A percentile compares a stretch with the other conserved stretches of the same genome.
These are phyloP conservation scores for Eciton burchellii DNA, from an alignment of 1,140 invertebrate species.

Conservation along the genomic window DNA sequence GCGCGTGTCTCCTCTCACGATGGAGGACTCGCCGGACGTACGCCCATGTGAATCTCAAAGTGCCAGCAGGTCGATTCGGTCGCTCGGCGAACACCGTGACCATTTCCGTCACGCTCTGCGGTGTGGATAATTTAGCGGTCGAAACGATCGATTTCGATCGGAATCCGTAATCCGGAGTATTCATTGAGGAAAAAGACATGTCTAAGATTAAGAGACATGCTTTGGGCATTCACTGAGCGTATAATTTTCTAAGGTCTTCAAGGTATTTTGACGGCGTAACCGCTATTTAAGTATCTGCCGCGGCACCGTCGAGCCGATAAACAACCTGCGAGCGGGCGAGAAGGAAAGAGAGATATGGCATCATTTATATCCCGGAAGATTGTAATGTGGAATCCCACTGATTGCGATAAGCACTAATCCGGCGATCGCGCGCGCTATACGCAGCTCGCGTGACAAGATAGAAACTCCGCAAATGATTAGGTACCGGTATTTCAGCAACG, in stretches of 20 bases:
- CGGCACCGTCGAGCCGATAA: constrained; percentile 6
- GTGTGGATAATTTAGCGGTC: neutral
- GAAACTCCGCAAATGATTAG: constrained; percentile 2
- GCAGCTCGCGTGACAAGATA: constrained; percentile 14
- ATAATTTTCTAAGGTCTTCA: too few relatives aligned
- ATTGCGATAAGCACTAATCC: constrained; percentile 8
- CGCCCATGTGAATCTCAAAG: constrained; percentile 30
- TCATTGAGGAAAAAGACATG: too few relatives aligned
- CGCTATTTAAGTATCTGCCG: too few relatives aligned
- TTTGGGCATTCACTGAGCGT: too few relatives aligned
- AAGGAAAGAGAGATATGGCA: neutral
- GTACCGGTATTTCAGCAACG: constrained; percentile 31
- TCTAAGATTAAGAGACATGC: too few relatives aligned
- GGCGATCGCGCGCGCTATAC: neutral
- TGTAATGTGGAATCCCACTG: neutral
- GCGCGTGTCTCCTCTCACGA: neutral
- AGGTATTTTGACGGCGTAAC: too few relatives aligned
- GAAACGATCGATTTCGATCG: too few relatives aligned
- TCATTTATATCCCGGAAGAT: constrained; percentile 24
- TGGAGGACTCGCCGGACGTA: constrained; percentile 10
- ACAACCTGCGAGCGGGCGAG: neutral
- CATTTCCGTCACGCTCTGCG: too few relatives aligned
- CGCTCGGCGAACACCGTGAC: neutral
- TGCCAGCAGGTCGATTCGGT: neutral
- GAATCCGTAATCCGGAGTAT: too few relatives aligned